Base-by-base conservation (phyloP, 2,888 invertebrate genomes). In the Campaea margaritaria region DNA sequence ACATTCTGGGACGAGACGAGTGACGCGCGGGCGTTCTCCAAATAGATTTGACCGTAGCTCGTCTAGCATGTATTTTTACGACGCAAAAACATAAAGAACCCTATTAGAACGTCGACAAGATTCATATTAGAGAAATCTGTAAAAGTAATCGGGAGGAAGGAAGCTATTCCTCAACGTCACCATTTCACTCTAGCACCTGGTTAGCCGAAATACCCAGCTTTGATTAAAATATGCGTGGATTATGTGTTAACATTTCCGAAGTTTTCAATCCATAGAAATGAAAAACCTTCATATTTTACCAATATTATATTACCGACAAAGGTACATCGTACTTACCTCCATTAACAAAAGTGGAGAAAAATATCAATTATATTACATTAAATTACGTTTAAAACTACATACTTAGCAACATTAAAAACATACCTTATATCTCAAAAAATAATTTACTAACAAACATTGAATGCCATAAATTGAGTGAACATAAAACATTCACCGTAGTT, bases 391-490 rank as follows among this genome's bases (percentile, higher is more conserved):
- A 83, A 89, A 89, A 89, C 87, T 90, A 91, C n/a, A n/a, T n/a
- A n/a, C 82, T 82, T 88, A 89, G 79, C 85, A 91, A 90, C 82
- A 87, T 87, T 85, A 87, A 90, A 61, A 91, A 91, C 89, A 85
- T 87, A 89, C 83, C 89, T 88, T 87, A 90, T 76, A 89, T 90
- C 87, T 91, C 89, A 89, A 91, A 91, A 91, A 89, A 91, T 91
- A 91, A 91, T 91, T 91, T 91, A 91, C 91, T 91, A 91, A 91
- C 89, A 91, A 91, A 90, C 82, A 81, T 82, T 70, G 54, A 41
- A 64, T 59, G 64, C 28, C 31, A 58, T 53, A 49, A 50, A 41
- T 15, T 28, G 38, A 45, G 51, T 67, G 64, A 65, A 67, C 41
- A 64, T 65, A 64, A 64, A 57, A 52, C 54, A 59, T 64, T 62